phyloP scores from a whole-genome alignment of 1,140 invertebrate species.

The Ctenoplectra terminalis region DNA sequence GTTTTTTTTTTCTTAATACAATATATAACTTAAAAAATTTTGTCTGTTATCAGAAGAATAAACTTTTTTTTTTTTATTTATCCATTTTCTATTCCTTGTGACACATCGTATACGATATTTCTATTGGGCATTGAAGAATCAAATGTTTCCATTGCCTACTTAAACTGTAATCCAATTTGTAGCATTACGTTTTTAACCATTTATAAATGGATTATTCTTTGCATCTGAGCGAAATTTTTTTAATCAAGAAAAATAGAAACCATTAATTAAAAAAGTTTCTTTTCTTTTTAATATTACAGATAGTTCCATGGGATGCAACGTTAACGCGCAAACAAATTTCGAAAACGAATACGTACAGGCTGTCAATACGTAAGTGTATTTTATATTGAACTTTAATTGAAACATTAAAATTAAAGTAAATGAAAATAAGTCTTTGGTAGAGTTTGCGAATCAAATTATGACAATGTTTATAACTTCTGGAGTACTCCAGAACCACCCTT shows the following conservation, averaged over 20 bases:
- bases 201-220: too few species aligned
- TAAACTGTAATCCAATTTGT: neutral
- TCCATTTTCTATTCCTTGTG: neutral
- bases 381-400: neutral
- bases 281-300: constrained; percentile 76
- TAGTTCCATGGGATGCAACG: constrained; percentile 87
- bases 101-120: neutral
- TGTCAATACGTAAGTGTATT: constrained; percentile 82
- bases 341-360: constrained; percentile 86
- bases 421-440: too few species aligned
- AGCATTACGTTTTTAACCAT: too few species aligned
- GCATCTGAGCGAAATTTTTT: too few species aligned
- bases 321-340: constrained; percentile 85
- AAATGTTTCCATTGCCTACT: neutral
- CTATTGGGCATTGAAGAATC: neutral
- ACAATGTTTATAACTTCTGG: too few species aligned
- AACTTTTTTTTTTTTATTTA: neutral
- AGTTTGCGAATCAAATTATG: too few species aligned
- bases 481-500: too few species aligned
- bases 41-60: neutral
- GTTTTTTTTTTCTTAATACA: neutral
- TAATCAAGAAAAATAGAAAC: constrained; percentile 5
- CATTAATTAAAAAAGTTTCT: too few species aligned
- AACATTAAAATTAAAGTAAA: too few species aligned
- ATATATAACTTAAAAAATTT: constrained; percentile 17